phyloP scores from a whole-genome alignment of 2,888 invertebrate species.

The Lasioglossum pauxillum region DNA sequence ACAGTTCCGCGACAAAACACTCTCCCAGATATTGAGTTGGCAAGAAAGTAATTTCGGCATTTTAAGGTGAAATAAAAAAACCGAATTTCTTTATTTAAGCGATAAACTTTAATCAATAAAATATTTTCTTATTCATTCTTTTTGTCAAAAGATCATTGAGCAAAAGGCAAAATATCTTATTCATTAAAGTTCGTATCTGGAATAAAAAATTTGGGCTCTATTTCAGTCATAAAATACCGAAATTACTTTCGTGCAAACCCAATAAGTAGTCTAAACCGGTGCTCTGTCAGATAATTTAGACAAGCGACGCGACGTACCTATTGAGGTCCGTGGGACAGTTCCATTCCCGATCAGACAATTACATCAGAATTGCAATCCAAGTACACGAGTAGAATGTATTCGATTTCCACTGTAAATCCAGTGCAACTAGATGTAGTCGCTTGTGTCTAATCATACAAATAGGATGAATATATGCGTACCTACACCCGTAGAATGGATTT shows the following conservation, averaged over 20 bases:
- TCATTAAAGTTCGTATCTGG: too few species aligned
- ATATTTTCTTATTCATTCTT: too few species aligned
- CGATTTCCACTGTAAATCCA: neutral
- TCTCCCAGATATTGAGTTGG: neutral
- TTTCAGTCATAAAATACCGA: too few species aligned
- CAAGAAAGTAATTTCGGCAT: too few species aligned
- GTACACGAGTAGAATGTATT: neutral
- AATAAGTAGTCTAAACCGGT: neutral
- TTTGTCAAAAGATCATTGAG: too few species aligned
- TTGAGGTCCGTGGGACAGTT: neutral
- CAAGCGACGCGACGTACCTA: neutral
- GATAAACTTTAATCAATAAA: too few species aligned
- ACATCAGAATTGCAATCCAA: neutral
- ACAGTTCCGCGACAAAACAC: too few species aligned
- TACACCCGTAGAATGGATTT: neutral
- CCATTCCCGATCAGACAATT: neutral
- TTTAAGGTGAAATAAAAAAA: too few species aligned
- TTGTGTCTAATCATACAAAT: neutral
- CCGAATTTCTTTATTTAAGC: too few species aligned
- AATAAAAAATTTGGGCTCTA: too few species aligned
- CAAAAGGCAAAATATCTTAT: too few species aligned
- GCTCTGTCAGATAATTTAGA: neutral
- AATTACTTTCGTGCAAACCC: too few species aligned
- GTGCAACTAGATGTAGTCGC: neutral
- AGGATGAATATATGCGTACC: neutral